Conservation (phyloP, 2,797 vertebrate species). For the Pangasius larnaudii region DNA sequence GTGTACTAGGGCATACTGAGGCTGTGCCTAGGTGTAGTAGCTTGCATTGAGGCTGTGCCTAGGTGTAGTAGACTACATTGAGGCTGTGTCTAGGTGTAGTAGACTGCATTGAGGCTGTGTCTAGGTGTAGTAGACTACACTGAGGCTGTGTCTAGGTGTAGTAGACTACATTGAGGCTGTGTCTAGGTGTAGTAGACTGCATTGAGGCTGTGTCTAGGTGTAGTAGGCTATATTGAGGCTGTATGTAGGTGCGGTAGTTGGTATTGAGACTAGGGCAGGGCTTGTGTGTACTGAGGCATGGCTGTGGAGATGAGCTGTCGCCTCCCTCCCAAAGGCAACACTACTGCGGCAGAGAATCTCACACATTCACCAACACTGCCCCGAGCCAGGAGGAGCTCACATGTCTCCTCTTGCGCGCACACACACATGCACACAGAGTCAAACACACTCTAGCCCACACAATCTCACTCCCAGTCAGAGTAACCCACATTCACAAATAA, state of each 20-base stretch:
- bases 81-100: not conserved
- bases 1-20: not conserved
- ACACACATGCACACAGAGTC: conserved; percentile 62
- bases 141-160: not conserved
- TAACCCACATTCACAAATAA: conserved; percentile 62
- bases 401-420: conserved; percentile 63
- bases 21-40: not conserved
- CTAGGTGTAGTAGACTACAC: not conserved
- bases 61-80: conserved; percentile 46
- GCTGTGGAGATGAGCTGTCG: conserved; percentile 52
- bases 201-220: not conserved
- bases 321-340: conserved; percentile 55
- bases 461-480: conserved; percentile 28
- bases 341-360: conserved; percentile 72
- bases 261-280: conserved; percentile 55
- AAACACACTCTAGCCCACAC: conserved; percentile 25
- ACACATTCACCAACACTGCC: conserved; percentile 69
- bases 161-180: not conserved
- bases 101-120: not conserved
- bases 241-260: conserved; percentile 50
- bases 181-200: not conserved
- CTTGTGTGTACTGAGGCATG: conserved; percentile 56
- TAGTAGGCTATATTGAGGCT: not conserved
- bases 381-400: conserved; percentile 71
- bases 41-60: not conserved